Conservation (phyloP, 2,888 invertebrate species). For the Phania funesta region DNA sequence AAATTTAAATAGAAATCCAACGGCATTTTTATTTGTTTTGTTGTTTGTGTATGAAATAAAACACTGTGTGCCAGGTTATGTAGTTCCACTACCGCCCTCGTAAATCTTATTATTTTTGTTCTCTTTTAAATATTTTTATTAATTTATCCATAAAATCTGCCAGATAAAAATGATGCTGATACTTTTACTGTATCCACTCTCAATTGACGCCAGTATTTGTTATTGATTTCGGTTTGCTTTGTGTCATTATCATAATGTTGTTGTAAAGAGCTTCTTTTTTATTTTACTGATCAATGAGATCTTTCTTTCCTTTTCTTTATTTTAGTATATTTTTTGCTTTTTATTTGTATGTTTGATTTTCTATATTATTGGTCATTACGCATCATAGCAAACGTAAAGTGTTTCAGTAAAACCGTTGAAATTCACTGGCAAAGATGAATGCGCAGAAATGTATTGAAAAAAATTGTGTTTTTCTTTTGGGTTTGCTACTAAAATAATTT, state of each 20-base stretch:
- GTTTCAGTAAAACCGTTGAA: constrained; percentile 62
- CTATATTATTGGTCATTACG: constrained; percentile 47
- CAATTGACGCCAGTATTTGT: constrained; percentile 14
- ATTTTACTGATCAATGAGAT: constrained; percentile 44
- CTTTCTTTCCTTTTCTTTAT: neutral
- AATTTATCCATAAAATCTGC: neutral
- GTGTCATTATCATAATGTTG: constrained; percentile 16
- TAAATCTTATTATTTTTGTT: neutral
- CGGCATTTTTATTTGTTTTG: too few relatives aligned
- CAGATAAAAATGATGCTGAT: neutral
- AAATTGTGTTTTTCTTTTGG: too few relatives aligned
- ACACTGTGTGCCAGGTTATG: too few relatives aligned
- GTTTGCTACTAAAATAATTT: neutral
- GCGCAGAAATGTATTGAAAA: neutral
- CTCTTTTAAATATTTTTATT: too few relatives aligned
- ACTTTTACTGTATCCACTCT: neutral
- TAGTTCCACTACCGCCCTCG: neutral
- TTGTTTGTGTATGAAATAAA: too few relatives aligned
- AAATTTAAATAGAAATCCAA: too few relatives aligned
- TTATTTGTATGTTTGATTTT: constrained; percentile 19
- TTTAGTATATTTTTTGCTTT: constrained; percentile 7
- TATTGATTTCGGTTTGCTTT: neutral
- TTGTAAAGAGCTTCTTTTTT: neutral
- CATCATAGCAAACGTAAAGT: constrained; percentile 39
- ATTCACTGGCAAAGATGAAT: constrained; percentile 49